Evolutionary conservation across 2,113 vertebrate genomes (phyloP), one percentile per base, ranked within the genome.

Genomic region (Cinclus mexicanus): DNA sequence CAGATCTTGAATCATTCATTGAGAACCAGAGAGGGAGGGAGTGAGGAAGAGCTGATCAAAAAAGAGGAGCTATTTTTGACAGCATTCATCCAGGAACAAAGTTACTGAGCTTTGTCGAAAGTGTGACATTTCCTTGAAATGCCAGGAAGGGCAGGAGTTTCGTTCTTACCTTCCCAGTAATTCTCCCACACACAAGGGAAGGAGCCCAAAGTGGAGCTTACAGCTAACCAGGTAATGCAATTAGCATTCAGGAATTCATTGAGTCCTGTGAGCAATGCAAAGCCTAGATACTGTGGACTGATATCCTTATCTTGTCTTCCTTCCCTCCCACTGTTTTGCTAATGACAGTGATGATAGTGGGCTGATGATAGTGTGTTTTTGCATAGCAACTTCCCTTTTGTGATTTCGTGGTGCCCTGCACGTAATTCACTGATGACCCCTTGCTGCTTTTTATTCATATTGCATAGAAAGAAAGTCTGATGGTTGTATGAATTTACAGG

Each of bases 1-100:
- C 86, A 92, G 89, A 81, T 95, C 90, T 69, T 97, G 96, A 97
- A 95, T 98, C 95, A 98, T 96, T 98, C 95, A 96, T 75, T 37
- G 49, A 93, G 93, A 92, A 63, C 56, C 37, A 22, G 59, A 79
- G 85, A 41, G n/a, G 81, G 81, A 86, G 91, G 50, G 64, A 69
- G 80, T 4, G 67, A 93, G 63, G 78, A 92, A 87, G 68, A 65
- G 67, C 63, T 64, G 92, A 95, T 94, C 69, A 87, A 87, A 96
- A 94, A 80, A 84, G 39, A 75, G 33, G 22, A 57, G 81, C 87
- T 92, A 65, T 93, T 95, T 93, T 87, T 94, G 93, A 87, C 57
- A 24, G 63, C 60, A 76, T 63, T 42, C 70, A 92, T 90, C 31
- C 35, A 90, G 79, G 61, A 92, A 39, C 68, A 79, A 94, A 83